These are phyloP conservation scores for Smutsia temminckii DNA, from an alignment of 2,797 vertebrate genomes.

Conservation along the genomic window DNA sequence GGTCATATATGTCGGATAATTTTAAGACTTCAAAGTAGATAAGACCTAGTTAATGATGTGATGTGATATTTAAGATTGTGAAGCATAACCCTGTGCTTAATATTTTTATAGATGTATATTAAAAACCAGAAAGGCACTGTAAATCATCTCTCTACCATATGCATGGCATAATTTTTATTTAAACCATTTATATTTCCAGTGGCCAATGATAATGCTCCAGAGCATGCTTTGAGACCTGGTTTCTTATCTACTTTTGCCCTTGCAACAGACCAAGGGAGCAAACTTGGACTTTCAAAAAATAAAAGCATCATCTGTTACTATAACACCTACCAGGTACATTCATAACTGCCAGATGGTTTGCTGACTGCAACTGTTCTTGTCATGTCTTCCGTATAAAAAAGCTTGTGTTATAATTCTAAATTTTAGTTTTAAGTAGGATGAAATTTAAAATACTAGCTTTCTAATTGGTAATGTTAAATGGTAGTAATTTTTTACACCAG, in stretches of 20 bases:
- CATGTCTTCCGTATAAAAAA: neutral
- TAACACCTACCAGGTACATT: slow-evolving; percentile 91
- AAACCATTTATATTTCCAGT: slow-evolving; percentile 84
- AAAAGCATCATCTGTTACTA: slow-evolving; percentile 99
- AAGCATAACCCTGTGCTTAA: neutral
- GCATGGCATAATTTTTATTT: neutral
- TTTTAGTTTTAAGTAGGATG: neutral
- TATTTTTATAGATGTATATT: neutral
- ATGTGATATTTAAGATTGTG: neutral
- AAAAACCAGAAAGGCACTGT: neutral
- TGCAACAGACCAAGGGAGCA: slow-evolving; percentile 98
- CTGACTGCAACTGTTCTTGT: neutral
- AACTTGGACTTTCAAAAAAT: slow-evolving; percentile 97
- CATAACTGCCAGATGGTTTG: neutral
- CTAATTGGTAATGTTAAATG: slow-evolving; percentile 15
- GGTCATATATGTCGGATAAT: neutral
- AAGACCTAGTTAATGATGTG: neutral
- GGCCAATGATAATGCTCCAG: slow-evolving; percentile 96
- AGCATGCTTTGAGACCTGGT: slow-evolving; percentile 93
- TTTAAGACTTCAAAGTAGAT: slow-evolving; percentile 19
- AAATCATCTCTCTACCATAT: neutral
- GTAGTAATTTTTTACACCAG: slow-evolving; percentile 9
- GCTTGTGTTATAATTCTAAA: neutral
- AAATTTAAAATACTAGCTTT: slow-evolving; percentile 29
- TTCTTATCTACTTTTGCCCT: slow-evolving; percentile 97